Conservation (phyloP, 2,113 vertebrate species). For the Plecotus auritus region DNA sequence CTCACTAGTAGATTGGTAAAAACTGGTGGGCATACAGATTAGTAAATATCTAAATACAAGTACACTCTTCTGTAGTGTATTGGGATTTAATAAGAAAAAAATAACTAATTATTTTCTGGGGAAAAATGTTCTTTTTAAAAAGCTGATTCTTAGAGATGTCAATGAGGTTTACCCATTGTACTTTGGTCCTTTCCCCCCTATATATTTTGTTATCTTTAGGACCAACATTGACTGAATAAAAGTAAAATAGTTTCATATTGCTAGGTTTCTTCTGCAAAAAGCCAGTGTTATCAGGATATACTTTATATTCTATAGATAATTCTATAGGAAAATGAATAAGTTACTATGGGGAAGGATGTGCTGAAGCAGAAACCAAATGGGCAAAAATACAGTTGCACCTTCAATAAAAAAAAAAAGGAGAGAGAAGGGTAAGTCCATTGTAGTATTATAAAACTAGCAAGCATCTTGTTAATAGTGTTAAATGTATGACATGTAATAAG, state of each 20-base stretch:
- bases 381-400: background rate
- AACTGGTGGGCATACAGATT: background rate
- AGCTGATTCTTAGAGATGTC: background rate
- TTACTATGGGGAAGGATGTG: background rate
- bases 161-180: background rate
- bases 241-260: background rate
- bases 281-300: background rate
- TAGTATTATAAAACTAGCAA: background rate
- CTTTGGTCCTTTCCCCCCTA: background rate
- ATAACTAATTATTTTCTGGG: background rate
- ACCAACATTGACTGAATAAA: background rate
- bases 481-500: background rate
- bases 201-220: background rate
- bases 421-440: background rate
- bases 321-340: background rate
- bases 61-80: too few species aligned
- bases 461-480: background rate
- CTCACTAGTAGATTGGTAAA: background rate
- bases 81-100: background rate
- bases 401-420: background rate
- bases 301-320: background rate
- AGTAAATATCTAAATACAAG: background rate
- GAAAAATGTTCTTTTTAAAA: background rate
- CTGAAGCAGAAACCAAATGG: background rate
- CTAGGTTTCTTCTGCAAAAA: background rate